A percentile compares a stretch with the other conserved stretches of the same genome.
Conservation (phyloP, 2,113 vertebrate genomes). For the Rhea pennata region DNA sequence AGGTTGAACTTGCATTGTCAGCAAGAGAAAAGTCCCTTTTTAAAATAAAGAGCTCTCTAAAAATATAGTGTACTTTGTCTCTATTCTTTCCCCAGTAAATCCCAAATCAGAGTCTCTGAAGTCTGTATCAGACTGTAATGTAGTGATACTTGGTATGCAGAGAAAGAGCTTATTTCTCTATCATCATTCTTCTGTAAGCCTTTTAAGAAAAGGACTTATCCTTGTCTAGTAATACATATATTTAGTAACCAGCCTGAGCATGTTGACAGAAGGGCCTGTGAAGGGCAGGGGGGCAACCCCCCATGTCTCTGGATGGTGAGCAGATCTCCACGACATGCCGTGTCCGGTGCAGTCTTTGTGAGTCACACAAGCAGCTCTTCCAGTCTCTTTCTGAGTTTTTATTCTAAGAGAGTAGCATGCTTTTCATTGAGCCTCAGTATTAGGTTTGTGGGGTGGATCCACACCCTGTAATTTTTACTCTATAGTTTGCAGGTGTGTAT, state of each 20-base stretch:
- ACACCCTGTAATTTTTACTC: neutral
- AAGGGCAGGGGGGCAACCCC: neutral
- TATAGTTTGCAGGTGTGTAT: neutral
- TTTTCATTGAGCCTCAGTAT: neutral
- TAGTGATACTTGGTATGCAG: neutral
- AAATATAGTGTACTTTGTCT: neutral
- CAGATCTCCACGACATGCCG: neutral
- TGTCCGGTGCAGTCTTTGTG: neutral
- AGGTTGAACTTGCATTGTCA: neutral
- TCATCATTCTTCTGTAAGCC: neutral
- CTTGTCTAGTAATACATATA: neutral
- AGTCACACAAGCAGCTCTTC: neutral
- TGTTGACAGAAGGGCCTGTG: slow-evolving; percentile 8
- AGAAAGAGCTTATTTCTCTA: neutral
- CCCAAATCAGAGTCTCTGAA: neutral
- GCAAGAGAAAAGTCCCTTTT: neutral
- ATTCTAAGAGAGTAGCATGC: fast-evolving
- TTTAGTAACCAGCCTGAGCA: neutral
- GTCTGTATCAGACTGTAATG: neutral
- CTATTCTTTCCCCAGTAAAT: neutral
- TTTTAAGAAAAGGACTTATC: neutral
- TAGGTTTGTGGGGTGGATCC: neutral
- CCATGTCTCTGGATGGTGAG: neutral
- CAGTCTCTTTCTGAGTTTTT: neutral
- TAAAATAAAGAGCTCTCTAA: neutral